A percentile compares a stretch with the other conserved stretches of the same genome.
Conservation (phyloP, 2,888 invertebrate genomes). For the Smittia aterrima region DNA sequence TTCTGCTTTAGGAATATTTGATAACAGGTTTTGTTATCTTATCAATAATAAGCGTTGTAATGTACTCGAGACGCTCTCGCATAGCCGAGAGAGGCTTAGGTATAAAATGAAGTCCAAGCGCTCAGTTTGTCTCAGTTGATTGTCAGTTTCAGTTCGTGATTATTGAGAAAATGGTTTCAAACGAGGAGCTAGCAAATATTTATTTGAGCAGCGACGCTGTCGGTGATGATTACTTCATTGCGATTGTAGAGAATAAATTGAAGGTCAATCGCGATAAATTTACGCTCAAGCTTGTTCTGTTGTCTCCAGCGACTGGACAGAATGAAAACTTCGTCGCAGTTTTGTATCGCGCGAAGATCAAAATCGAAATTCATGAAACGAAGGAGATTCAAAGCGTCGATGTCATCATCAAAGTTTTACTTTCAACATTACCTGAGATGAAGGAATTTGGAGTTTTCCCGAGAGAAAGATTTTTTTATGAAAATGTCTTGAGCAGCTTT, state of each 20-base stretch:
- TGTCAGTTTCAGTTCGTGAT: too few relatives aligned
- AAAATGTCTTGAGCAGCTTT: slow-evolving; percentile 18
- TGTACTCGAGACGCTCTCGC: too few relatives aligned
- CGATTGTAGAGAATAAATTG: slow-evolving; percentile 33
- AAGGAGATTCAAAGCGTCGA: background rate
- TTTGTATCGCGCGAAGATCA: slow-evolving; percentile 27
- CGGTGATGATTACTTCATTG: slow-evolving; percentile 29
- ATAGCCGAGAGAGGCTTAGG: too few relatives aligned
- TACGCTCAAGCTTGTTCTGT: slow-evolving; percentile 1
- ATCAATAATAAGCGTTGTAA: too few relatives aligned
- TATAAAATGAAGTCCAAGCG: too few relatives aligned
- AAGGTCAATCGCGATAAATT: slow-evolving; percentile 5
- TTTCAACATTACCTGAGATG: background rate
- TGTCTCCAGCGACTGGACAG: slow-evolving; percentile 32
- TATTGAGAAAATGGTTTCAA: too few relatives aligned
- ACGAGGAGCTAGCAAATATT: too few relatives aligned
- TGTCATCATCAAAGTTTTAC: slow-evolving; percentile 20
- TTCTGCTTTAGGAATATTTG: too few relatives aligned
- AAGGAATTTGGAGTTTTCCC: slow-evolving; percentile 30
- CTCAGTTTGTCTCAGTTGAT: too few relatives aligned
- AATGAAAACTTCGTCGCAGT: slow-evolving; percentile 33
- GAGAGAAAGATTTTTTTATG: slow-evolving; percentile 21
- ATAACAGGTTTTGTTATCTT: too few relatives aligned
- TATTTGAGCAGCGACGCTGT: slow-evolving; percentile 26
- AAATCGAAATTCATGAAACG: slow-evolving; percentile 3